Evolutionary conservation across 2,797 vertebrate genomes (phyloP).

Genomic region (Gobio occitaniae): DNA sequence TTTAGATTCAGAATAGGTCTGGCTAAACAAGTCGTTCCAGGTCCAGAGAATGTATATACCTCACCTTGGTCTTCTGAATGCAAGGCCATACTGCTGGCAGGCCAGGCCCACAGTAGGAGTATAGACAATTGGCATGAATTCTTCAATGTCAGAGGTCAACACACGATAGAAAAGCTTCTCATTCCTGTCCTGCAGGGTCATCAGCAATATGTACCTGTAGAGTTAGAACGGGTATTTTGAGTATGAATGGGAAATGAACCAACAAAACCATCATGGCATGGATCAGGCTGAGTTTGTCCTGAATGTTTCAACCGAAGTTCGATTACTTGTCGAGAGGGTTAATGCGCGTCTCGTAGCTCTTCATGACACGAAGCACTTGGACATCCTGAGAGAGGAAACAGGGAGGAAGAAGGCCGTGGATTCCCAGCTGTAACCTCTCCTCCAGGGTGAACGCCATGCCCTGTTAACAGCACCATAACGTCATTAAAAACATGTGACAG

Average conservation of each 20-base stretch:
- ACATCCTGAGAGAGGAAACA: constrained; percentile 97
- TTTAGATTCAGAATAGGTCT: not conserved
- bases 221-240: not conserved
- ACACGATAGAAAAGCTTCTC: constrained; percentile 98
- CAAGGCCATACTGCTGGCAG: constrained; percentile 95
- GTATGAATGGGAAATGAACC: not conserved
- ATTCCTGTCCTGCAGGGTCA: constrained; percentile 97
- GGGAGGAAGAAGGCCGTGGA: constrained; percentile 95
- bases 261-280: not conserved
- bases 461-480: constrained; percentile 62
- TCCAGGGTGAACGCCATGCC: constrained; percentile 97
- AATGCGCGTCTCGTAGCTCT: constrained; percentile 89
- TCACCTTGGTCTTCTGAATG: constrained; percentile 97
- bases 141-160: constrained; percentile 92
- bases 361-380: constrained; percentile 94
- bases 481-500: constrained; percentile 39
- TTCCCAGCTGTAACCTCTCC: constrained; percentile 94
- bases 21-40: constrained; percentile 15
- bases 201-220: constrained; percentile 93
- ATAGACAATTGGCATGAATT: constrained; percentile 98
- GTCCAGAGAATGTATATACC: constrained; percentile 10
- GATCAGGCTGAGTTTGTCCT: not conserved
- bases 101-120: constrained; percentile 96
- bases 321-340: constrained; percentile 92
- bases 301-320: not conserved